These are phyloP conservation scores for Amphimedon queenslandica DNA, from an alignment of 37 sponge, comb jelly and placozoan species.

Conservation along the genomic window DNA sequence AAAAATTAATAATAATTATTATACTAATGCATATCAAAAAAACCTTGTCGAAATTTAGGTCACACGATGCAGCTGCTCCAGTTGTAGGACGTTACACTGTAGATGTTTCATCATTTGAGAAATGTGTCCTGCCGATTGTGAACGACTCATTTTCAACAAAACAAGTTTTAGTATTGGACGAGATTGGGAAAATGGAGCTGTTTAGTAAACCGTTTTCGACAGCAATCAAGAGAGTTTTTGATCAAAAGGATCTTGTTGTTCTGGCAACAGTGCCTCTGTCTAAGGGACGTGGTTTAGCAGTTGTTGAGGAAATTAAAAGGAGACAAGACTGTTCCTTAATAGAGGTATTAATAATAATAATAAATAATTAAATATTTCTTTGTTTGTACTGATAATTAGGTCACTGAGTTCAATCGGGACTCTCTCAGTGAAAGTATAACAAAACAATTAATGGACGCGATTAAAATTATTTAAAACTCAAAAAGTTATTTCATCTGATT, in stretches of 20 bases:
- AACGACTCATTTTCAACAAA: neutral
- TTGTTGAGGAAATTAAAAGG: slow-evolving; percentile 37
- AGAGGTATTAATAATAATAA: slow-evolving; percentile 22
- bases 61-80: neutral
- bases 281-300: slow-evolving; percentile 7
- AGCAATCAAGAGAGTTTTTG: slow-evolving; percentile 19
- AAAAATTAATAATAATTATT: neutral
- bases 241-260: slow-evolving; percentile 6
- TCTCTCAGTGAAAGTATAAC: slow-evolving; percentile 20
- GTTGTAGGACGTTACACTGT: slow-evolving; percentile 49
- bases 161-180: slow-evolving; percentile 40
- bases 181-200: slow-evolving; percentile 67
- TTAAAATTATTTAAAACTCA: neutral
- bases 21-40: too few species aligned
- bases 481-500: too few species aligned
- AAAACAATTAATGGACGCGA: slow-evolving; percentile 13
- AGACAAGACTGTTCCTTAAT: slow-evolving; percentile 25
- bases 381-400: slow-evolving; percentile 18
- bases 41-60: neutral
- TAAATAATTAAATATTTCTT: too few species aligned
- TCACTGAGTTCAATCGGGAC: slow-evolving; percentile 46
- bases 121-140: slow-evolving; percentile 28
- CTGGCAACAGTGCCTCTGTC: slow-evolving; percentile 49
- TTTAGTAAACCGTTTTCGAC: slow-evolving; percentile 32
- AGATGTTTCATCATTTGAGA: slow-evolving; percentile 48